A percentile compares a stretch with the other conserved stretches of the same genome.
Evolutionary conservation across 2,797 vertebrate genomes (phyloP).

Genomic region (Megalops cyprinoides): DNA sequence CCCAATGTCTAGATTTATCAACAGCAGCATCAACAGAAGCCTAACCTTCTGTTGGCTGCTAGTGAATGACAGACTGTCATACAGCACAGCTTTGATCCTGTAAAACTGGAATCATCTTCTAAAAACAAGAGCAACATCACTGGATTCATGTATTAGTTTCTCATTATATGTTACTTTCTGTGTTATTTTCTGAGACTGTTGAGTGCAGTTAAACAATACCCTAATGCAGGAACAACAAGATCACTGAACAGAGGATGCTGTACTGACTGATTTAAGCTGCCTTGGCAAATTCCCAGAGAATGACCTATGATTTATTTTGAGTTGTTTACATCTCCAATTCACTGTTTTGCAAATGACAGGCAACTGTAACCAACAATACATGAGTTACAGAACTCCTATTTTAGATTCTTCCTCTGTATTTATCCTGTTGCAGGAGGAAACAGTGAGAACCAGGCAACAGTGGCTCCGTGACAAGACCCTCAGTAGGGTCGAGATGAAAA

Average conservation of each 20-base stretch:
- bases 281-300: constrained; percentile 1
- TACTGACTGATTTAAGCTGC: background rate
- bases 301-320: background rate
- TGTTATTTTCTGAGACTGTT: background rate
- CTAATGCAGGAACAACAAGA: background rate
- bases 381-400: background rate
- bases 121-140: background rate
- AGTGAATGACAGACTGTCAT: too few species aligned
- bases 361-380: background rate
- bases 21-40: too few species aligned
- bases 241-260: background rate
- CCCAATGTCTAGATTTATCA: too few species aligned
- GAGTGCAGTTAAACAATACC: background rate
- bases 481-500: too few species aligned
- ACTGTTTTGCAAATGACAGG: background rate
- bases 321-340: background rate
- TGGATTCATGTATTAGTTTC: background rate
- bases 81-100: too few species aligned
- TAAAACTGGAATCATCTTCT: too few species aligned
- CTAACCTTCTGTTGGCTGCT: too few species aligned
- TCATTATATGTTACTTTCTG: background rate
- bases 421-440: background rate
- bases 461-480: background rate
- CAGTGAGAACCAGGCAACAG: background rate
- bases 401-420: background rate